A percentile compares a stretch with the other conserved stretches of the same genome.
Evolutionary conservation across 2,797 vertebrate species (phyloP).

Genomic region (Phoeniculus purpureus): DNA sequence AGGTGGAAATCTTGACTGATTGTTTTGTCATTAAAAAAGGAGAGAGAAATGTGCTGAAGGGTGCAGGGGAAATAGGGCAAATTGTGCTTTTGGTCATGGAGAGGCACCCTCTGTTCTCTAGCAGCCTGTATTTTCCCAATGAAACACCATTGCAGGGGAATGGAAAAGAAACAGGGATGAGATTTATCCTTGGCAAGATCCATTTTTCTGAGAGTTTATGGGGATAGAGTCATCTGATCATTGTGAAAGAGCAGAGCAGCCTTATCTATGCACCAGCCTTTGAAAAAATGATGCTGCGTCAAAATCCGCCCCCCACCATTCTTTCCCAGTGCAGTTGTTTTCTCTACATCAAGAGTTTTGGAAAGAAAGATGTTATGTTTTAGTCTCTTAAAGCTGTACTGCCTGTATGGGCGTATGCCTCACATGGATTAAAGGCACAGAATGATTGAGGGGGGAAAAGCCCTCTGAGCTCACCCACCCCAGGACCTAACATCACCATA

Average conservation of each 20-base stretch:
- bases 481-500: no score
- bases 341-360: background rate
- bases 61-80: background rate
- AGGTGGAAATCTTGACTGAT: background rate
- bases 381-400: slow-evolving; percentile 3
- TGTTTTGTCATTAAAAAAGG: background rate
- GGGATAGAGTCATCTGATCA: background rate
- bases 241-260: background rate
- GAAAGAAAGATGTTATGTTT: slow-evolving; percentile 5
- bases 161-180: background rate
- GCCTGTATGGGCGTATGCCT: background rate
- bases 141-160: background rate
- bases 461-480: no score
- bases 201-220: background rate
- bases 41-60: background rate
- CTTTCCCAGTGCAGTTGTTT: background rate
- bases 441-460: no score
- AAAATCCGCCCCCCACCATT: slow-evolving; percentile 18
- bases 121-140: background rate
- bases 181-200: background rate
- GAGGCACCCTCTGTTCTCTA: background rate
- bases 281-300: background rate
- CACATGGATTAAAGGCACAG: background rate
- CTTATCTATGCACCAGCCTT: background rate
- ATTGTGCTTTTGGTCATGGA: background rate